These are phyloP conservation scores for Elanus axillaris DNA, from an alignment of 2,113 vertebrate species.

Conservation along the genomic window DNA sequence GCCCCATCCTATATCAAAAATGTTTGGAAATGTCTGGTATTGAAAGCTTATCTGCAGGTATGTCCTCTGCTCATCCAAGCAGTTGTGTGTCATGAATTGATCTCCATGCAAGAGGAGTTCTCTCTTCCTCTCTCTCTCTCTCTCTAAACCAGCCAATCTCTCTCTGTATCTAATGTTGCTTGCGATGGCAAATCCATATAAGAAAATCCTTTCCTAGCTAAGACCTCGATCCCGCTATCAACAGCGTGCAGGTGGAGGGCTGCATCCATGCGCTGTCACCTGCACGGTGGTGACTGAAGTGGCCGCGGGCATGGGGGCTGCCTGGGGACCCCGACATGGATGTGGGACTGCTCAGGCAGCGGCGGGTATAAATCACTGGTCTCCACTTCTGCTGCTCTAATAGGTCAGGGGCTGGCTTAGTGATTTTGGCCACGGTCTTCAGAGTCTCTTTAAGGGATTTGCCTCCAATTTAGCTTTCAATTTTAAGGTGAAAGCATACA, in stretches of 20 bases:
- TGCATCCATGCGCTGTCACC: fast-evolving
- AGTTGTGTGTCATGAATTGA: background rate
- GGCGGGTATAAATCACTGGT: fast-evolving
- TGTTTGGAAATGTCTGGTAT: background rate
- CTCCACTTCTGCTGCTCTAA: background rate
- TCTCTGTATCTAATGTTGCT: too few relatives aligned
- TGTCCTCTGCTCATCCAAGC: background rate
- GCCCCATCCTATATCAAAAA: background rate
- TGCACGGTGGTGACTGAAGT: fast-evolving
- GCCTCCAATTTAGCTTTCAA: background rate
- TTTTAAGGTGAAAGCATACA: background rate
- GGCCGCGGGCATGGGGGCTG: background rate
- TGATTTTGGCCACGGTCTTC: fast-evolving
- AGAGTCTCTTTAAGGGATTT: background rate
- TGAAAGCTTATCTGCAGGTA: background rate
- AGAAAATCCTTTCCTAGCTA: background rate
- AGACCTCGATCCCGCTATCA: background rate
- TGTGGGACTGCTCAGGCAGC: background rate
- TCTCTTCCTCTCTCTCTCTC: too few relatives aligned
- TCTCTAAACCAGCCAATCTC: background rate
- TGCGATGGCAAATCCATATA: background rate
- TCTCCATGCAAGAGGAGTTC: background rate
- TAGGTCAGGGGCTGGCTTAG: background rate
- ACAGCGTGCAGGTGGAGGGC: background rate
- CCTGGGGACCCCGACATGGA: fast-evolving